These are phyloP conservation scores for Lepus timidus DNA, from an alignment of 2,113 vertebrate genomes.

Conservation along the genomic window DNA sequence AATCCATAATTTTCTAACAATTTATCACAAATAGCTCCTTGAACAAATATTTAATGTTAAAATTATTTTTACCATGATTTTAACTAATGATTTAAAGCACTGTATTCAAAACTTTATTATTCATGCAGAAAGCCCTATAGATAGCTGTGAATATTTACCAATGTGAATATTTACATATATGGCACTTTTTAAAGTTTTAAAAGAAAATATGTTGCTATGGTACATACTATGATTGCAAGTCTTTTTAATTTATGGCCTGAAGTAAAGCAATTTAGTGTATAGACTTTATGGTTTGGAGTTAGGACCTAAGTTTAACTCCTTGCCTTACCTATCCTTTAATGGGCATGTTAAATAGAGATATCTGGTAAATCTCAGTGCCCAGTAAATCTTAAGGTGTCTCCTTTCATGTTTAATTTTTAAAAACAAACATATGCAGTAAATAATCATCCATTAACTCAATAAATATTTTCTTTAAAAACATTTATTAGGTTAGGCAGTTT, in stretches of 20 bases:
- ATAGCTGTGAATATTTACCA: neutral
- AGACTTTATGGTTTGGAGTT: neutral
- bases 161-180: neutral
- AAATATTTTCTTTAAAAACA: conserved; percentile 58
- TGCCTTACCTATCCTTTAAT: neutral
- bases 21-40: conserved; percentile 13
- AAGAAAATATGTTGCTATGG: neutral
- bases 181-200: conserved; percentile 15
- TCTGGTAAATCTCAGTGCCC: neutral
- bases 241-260: neutral
- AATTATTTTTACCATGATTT: neutral
- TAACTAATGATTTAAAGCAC: neutral
- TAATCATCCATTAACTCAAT: neutral
- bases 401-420: conserved; percentile 25
- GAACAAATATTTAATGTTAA: neutral
- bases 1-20: conserved; percentile 12
- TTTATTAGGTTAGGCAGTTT: neutral
- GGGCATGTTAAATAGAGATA: neutral
- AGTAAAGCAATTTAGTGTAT: conserved; percentile 1
- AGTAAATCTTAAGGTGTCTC: neutral
- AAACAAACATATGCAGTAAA: conserved; percentile 1
- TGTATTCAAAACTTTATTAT: conserved; percentile 5
- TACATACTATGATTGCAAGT: neutral
- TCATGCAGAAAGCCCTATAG: neutral
- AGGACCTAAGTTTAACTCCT: neutral